Percentiles rank a stretch among this genome's conserved stretches.
Evolutionary conservation across 2,113 vertebrate species (phyloP).

Genomic region (Toxostoma redivivum): DNA sequence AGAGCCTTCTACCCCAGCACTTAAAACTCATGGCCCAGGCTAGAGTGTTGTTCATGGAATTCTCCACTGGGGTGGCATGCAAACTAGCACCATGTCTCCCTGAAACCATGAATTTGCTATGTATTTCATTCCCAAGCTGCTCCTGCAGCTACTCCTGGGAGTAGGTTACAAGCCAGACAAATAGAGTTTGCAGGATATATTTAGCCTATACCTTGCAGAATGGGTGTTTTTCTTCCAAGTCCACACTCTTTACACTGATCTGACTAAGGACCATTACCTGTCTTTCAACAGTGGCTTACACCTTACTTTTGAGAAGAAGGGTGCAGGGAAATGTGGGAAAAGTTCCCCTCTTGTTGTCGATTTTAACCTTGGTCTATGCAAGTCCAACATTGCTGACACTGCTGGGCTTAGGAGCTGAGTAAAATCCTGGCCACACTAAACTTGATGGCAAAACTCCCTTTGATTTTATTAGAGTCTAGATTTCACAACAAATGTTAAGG

Average conservation of each 20-base stretch:
- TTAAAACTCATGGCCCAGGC: background rate
- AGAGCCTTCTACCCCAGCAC: background rate
- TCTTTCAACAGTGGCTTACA: background rate
- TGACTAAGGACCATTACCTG: background rate
- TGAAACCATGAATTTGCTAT: background rate
- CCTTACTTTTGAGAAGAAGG: background rate
- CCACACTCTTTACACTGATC: background rate
- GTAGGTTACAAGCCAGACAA: background rate
- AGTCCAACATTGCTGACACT: background rate
- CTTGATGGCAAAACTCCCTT: background rate
- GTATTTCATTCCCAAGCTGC: background rate
- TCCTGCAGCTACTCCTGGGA: background rate
- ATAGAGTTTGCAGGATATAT: background rate
- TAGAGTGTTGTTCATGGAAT: background rate
- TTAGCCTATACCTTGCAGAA: background rate
- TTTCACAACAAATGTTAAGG: conserved; percentile 21
- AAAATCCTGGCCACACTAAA: background rate
- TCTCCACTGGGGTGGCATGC: background rate
- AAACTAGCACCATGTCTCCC: background rate
- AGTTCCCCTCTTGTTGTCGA: background rate
- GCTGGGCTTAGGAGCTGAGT: background rate
- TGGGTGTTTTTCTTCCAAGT: background rate
- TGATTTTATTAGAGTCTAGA: background rate
- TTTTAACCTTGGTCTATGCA: background rate
- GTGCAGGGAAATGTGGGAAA: background rate